Percentiles rank a stretch among this genome's conserved stretches.
phyloP scores from a whole-genome alignment of 2,797 vertebrate species.

The Pachyuromys duprasi region DNA sequence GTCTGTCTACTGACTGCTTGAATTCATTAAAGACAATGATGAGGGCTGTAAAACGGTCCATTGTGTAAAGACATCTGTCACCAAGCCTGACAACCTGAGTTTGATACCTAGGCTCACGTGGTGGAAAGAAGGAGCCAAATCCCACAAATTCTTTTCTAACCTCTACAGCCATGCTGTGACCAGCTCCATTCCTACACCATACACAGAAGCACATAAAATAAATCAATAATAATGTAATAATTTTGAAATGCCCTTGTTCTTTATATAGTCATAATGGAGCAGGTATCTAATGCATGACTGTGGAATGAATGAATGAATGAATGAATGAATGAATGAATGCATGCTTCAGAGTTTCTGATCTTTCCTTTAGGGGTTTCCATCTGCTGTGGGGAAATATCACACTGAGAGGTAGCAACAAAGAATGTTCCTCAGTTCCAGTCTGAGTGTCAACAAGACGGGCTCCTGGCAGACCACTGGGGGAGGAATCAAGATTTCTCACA shows the following conservation, averaged over 20 bases:
- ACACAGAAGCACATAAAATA: not conserved
- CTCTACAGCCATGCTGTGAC: not conserved
- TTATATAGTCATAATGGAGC: not conserved
- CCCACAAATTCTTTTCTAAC: not conserved
- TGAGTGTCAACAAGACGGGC: slow-evolving; percentile 81
- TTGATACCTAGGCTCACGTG: not conserved
- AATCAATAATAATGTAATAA: not conserved
- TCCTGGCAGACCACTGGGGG: not conserved
- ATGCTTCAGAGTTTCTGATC: not conserved
- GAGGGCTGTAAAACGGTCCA: not conserved
- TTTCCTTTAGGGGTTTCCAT: slow-evolving; percentile 87
- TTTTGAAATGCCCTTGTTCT: not conserved
- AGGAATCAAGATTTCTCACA: not conserved
- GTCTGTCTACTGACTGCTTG: not conserved
- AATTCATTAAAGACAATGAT: not conserved
- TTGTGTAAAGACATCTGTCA: not conserved
- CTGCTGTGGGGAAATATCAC: slow-evolving; percentile 91
- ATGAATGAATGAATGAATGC: not conserved
- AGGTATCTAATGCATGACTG: not conserved
- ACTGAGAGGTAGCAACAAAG: slow-evolving; percentile 91
- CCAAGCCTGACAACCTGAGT: not conserved
- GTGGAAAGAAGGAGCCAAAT: not conserved
- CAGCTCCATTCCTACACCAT: not conserved
- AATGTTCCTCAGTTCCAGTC: slow-evolving; percentile 92
- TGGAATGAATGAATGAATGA: not conserved